Conservation (phyloP, 2,113 vertebrate genomes). For the Himantopus leucocephalus region DNA sequence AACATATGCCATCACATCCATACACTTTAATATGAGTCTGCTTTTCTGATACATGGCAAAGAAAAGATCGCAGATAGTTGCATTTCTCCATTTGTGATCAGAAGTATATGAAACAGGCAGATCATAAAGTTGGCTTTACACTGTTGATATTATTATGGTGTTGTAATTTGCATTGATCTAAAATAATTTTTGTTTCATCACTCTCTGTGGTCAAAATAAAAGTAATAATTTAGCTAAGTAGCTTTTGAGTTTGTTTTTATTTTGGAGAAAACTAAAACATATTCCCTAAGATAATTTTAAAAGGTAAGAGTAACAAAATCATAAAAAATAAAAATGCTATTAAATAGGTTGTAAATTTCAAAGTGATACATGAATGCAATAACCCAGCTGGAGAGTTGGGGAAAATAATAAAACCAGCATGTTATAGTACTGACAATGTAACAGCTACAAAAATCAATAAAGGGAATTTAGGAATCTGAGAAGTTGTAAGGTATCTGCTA, state of each 20-base stretch:
- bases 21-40: background rate
- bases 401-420: slow-evolving; percentile 60
- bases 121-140: slow-evolving; percentile 58
- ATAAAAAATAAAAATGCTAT: slow-evolving; percentile 74
- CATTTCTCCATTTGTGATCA: background rate
- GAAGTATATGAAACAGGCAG: slow-evolving; percentile 41
- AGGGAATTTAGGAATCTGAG: background rate
- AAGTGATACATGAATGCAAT: slow-evolving; percentile 66
- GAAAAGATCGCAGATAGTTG: background rate
- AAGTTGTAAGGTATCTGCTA: background rate
- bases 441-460: slow-evolving; percentile 11
- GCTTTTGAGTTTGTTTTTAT: slow-evolving; percentile 37
- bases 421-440: background rate
- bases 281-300: slow-evolving; percentile 68
- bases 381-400: slow-evolving; percentile 43
- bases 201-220: slow-evolving; percentile 59
- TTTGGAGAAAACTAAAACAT: slow-evolving; percentile 58
- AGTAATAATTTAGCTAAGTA: slow-evolving; percentile 59
- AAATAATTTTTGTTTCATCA: slow-evolving; percentile 63
- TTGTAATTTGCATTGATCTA: slow-evolving; percentile 44
- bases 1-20: background rate
- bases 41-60: background rate
- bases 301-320: slow-evolving; percentile 57
- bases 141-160: slow-evolving; percentile 20
- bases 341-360: slow-evolving; percentile 74